Conservation (phyloP, 2,113 vertebrate species). For the Tragelaphus scriptus region DNA sequence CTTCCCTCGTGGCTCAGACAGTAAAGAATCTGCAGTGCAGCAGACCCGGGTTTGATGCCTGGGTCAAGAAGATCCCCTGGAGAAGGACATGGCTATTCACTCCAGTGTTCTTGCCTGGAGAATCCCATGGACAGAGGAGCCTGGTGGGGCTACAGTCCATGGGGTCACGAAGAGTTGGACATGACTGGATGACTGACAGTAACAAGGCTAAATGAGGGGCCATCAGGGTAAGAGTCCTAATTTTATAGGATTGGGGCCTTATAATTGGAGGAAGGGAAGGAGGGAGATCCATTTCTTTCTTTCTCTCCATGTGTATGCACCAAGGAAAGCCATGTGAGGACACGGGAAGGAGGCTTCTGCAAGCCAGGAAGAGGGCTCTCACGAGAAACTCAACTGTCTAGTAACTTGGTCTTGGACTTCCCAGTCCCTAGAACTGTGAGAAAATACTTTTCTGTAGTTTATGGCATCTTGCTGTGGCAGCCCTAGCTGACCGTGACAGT, state of each 20-base stretch:
- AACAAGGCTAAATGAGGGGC: neutral
- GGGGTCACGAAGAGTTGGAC: neutral
- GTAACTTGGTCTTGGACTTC: neutral
- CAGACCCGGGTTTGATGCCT: neutral
- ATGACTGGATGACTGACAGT: neutral
- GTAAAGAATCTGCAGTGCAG: neutral
- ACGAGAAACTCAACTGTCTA: neutral
- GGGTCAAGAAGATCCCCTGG: neutral
- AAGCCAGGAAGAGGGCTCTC: neutral
- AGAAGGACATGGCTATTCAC: neutral
- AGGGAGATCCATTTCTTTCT: neutral
- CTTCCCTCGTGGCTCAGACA: neutral
- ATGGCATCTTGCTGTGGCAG: neutral
- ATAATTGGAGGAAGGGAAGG: neutral
- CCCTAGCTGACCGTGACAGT: neutral
- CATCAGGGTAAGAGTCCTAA: neutral
- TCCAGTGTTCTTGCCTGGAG: neutral
- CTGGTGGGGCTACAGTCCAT: neutral
- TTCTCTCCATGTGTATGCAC: neutral
- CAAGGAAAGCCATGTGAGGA: neutral
- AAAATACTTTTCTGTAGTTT: neutral
- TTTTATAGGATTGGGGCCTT: neutral
- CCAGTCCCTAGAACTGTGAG: neutral
- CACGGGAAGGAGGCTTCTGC: neutral
- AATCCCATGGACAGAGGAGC: neutral